phyloP scores from a whole-genome alignment of 1,140 invertebrate species.

The Drosophila burlai region DNA sequence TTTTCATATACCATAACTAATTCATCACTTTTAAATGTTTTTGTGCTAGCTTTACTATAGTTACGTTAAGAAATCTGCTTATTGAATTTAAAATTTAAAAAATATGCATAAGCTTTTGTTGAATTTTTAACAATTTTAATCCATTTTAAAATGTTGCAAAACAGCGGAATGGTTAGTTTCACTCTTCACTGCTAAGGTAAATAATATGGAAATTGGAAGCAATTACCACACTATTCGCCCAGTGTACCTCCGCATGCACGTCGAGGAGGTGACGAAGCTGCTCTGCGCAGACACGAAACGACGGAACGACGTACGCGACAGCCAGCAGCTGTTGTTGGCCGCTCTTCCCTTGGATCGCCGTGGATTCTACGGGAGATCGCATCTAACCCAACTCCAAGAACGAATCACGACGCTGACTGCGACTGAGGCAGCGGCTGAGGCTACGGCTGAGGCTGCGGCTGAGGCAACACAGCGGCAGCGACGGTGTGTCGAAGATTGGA shows the following conservation, averaged over 20 bases:
- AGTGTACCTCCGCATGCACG: conserved; percentile 25
- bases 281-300: conserved; percentile 14
- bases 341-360: conserved; percentile 56
- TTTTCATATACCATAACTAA: no score
- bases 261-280: conserved; percentile 66
- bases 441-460: background rate
- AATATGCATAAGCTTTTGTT: no score
- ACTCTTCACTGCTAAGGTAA: no score
- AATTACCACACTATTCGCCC: background rate
- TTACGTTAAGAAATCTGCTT: no score
- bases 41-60: no score
- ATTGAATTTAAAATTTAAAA: no score
- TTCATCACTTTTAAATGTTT: no score
- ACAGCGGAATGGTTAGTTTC: no score
- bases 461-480: conserved; percentile 8
- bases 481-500: conserved; percentile 65
- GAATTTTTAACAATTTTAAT: no score
- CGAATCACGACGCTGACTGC: conserved; percentile 16
- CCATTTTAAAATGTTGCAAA: no score
- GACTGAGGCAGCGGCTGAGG: background rate
- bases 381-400: conserved; percentile 35
- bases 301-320: conserved; percentile 46
- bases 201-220: background rate
- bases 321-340: conserved; percentile 70
- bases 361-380: conserved; percentile 23